These are phyloP conservation scores for Nannoperca obscura DNA, from an alignment of 2,797 vertebrate genomes.

Conservation along the genomic window DNA sequence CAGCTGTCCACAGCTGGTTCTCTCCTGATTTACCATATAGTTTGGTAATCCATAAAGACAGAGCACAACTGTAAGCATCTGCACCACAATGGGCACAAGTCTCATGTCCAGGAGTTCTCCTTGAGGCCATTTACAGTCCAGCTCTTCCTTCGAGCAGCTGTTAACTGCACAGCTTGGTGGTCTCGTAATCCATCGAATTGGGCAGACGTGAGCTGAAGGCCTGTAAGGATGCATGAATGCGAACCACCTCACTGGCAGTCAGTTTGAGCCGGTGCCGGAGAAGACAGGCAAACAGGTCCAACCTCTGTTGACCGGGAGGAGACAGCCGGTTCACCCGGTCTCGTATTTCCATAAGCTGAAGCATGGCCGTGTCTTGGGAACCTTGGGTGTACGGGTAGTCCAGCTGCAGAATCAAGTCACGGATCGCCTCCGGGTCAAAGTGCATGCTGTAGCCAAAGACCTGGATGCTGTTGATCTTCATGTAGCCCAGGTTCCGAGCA, in stretches of 20 bases:
- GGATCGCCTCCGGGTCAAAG: conserved; percentile 96
- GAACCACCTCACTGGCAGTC: conserved; percentile 94
- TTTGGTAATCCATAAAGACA: conserved; percentile 64
- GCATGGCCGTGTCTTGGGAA: conserved; percentile 95
- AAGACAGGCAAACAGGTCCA: conserved; percentile 96
- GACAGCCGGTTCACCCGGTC: conserved; percentile 96
- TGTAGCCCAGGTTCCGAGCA: conserved; percentile 94
- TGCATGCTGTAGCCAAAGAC: conserved; percentile 99
- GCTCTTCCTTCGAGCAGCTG: conserved; percentile 68
- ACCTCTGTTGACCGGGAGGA: conserved; percentile 91
- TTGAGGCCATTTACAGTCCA: conserved; percentile 26
- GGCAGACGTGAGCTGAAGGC: conserved; percentile 94
- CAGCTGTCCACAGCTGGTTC: conserved; percentile 59
- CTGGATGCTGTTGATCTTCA: conserved; percentile 98
- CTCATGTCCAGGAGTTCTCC: conserved; percentile 36
- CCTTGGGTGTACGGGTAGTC: conserved; percentile 98
- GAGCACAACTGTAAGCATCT: conserved; percentile 40
- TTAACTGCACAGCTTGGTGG: conserved; percentile 98
- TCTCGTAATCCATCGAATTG: conserved; percentile 95
- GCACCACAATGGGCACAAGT: conserved; percentile 36
- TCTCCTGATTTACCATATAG: conserved; percentile 52
- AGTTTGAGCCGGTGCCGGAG: conserved; percentile 96
- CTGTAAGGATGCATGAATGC: conserved; percentile 94
- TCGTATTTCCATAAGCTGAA: conserved; percentile 94
- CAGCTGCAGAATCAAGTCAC: conserved; percentile 96